phyloP scores from a whole-genome alignment of 2,888 invertebrate genomes.

The Coelopa pilipes region DNA sequence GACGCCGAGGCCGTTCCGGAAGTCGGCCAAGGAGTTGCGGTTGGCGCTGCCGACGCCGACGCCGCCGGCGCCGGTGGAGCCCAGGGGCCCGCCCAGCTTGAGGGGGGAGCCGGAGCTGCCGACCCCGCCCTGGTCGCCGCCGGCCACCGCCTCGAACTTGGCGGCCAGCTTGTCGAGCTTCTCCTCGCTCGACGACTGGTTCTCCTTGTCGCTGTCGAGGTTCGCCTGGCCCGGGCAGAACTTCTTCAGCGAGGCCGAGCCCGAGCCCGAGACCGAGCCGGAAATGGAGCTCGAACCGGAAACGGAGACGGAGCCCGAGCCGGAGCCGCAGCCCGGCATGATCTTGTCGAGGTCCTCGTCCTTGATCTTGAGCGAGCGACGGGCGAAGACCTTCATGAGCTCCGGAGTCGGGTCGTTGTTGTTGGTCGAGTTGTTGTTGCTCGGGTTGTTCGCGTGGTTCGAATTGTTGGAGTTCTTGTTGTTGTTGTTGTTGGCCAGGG shows the following conservation, averaged over 20 bases:
- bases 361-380: slow-evolving; percentile 83
- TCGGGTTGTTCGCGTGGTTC: background rate
- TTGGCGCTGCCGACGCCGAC: too few species aligned
- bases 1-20: slow-evolving; percentile 47
- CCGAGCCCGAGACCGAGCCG: background rate
- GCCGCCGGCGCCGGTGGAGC: slow-evolving; percentile 32
- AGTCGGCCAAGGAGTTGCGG: slow-evolving; percentile 61
- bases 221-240: slow-evolving; percentile 66
- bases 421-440: slow-evolving; percentile 50
- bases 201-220: slow-evolving; percentile 80
- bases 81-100: slow-evolving; percentile 21
- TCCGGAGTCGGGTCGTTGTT: slow-evolving; percentile 77
- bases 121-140: slow-evolving; percentile 46
- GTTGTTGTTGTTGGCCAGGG: background rate
- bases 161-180: slow-evolving; percentile 65
- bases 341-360: slow-evolving; percentile 71
- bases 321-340: slow-evolving; percentile 12
- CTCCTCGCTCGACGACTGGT: slow-evolving; percentile 71
- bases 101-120: slow-evolving; percentile 32
- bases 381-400: slow-evolving; percentile 83
- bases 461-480: background rate
- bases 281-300: too few species aligned
- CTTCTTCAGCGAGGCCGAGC: slow-evolving; percentile 61
- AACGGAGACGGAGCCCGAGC: too few species aligned
- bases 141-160: slow-evolving; percentile 54